Evolutionary conservation across 2,113 vertebrate species (phyloP), one percentile per base, ranked within the genome.

Genomic region (Anolis carolinensis): DNA sequence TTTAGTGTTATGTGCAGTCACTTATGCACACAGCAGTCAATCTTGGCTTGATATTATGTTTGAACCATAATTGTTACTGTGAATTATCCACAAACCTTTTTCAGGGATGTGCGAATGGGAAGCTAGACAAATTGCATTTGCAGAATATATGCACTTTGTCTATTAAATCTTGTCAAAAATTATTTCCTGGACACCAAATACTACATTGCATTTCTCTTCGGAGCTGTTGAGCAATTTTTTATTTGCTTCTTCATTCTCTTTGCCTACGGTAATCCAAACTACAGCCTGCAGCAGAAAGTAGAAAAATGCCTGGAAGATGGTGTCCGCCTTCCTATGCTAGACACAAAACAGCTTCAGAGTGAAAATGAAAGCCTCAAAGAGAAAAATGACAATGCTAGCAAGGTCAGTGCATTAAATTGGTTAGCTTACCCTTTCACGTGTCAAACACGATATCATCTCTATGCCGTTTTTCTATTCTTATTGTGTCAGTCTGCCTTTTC

Each of bases 251-350:
- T 59, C 52, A 21, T 70, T 68, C 52, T 18, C 77, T 70, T 32
- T 55, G 44, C 50, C 71, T 84, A 59, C 89, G 79, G 88, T 18
- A 63, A 86, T 85, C 92, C 93, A 68, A 90, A 90, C 88, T 92
- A n/a, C 87, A 99, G 98, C 85, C 94, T 99, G 86, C 98, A 98
- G 87, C 96, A 98, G 89, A 99, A 99, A 93, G 98, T 99, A 83
- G 97, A 99, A 95, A 97, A 96, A 94, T 99, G 98, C 93, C 93
- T 99, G 89, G 97, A 98, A 91, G 98, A 99, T 81, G 98, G 98
- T 4, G 97, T 98, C 44, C 97, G 98, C 75, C 95, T 98, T 86
- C 98, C 98, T 20, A 97, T 99, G 96, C 88, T 98, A 94, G 98
- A 99, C 93, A 94, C 98, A 87, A 99, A 98, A 89, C 97, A 97